Conservation (phyloP, 2,113 vertebrate genomes). For the Zingel zingel region DNA sequence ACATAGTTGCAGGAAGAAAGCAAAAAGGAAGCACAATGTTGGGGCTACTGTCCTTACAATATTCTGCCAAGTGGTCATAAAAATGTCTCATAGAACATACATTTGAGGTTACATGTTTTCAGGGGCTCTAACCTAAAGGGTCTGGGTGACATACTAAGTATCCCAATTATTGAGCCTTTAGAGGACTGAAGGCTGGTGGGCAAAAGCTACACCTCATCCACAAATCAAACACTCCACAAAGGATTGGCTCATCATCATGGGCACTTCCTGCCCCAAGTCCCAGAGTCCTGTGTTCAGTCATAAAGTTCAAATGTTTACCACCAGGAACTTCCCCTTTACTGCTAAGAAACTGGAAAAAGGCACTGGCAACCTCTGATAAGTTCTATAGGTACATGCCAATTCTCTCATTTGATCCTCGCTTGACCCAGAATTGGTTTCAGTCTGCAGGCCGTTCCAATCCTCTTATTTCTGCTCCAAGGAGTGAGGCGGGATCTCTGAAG, state of each 20-base stretch:
- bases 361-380: background rate
- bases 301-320: background rate
- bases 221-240: background rate
- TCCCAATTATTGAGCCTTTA: background rate
- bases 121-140: background rate
- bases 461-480: background rate
- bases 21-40: background rate
- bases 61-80: background rate
- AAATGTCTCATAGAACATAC: background rate
- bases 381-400: background rate
- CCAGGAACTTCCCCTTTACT: background rate
- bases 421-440: background rate
- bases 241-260: background rate
- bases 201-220: constrained; percentile 2
- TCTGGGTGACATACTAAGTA: background rate
- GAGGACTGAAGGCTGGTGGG: background rate
- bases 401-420: background rate
- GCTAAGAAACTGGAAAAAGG: background rate
- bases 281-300: background rate
- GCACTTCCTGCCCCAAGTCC: background rate
- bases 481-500: background rate
- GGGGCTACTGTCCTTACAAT: background rate
- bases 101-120: background rate
- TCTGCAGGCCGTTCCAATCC: background rate
- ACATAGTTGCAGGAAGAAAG: background rate